Base-by-base conservation (phyloP, 1,140 invertebrate species). In the Telenomus remus region DNA sequence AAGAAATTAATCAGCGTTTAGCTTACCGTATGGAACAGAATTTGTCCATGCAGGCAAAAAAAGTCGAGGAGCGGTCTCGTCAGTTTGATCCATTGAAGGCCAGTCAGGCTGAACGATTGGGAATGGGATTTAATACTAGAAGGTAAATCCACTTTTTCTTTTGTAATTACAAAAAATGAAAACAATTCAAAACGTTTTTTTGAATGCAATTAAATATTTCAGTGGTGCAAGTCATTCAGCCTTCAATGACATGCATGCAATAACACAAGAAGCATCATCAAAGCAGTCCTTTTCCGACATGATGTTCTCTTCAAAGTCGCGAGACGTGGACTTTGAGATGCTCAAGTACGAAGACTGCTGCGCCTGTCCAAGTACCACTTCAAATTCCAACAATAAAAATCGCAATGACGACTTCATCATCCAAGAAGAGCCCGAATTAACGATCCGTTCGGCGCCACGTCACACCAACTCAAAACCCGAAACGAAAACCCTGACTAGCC, bases 201-300 rank as follows among this genome's bases (percentile, higher is more conserved):
- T 39, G 5, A 39, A 39, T 11, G n/a, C 37, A 39, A 39, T 4
- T 39, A 39, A 39, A 39, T 11, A 39, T 39, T 2, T 39, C 78
- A 94, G 93, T 66, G 93, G 92, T 65, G 92, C 97, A 37, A 96
- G 95, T 78, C 98, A 99, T 89, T 98, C 96, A 8, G 96, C 96
- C 9, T 84, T 97, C 43, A 93, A 92, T 51, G 97, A 98, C 82
- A 99, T 99, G 96, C 92, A 94, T 80, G 92, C 91, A 5, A 97
- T 99, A 80, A 93, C 96, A 83, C 97, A 99, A 87, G 94, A 95
- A 75, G 76, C 79, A 11, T 83, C 83, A 14, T 79, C 80, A 0
- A 86, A 86, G 37, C 57, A 12, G 12, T 44, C 43, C 4, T 44
- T 13, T 13, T 44, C 12, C 3, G 43, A 44, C n/a, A 13, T 81